Evolutionary conservation across 2,888 invertebrate species (phyloP), one percentile per base, ranked within the genome.

Genomic region (Microctonus aethiopoides): DNA sequence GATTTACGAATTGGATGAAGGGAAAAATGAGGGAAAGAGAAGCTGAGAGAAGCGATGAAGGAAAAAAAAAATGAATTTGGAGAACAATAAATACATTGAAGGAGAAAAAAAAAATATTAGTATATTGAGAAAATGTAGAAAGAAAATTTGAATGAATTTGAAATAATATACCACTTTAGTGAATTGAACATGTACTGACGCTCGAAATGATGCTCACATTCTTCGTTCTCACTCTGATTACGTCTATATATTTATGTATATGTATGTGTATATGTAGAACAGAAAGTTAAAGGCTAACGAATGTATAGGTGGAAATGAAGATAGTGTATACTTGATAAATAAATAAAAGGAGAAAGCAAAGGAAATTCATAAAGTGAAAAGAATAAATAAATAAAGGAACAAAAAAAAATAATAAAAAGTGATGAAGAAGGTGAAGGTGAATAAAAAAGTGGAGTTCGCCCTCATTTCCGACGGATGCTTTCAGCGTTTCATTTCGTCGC

Each of bases 381-480:
- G 32, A 29, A 57, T 29, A 7, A 29, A 57, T 22, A 41, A 41
- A 22, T 39, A 34, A 22, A 22, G 13, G 13, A 39, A 36, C 6
- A 24, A 11, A 20, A 24, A 0, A 6, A 62, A 39, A 26, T 16
- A 7, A 16, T 41, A 41, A 29, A 29, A 57, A 34, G n/a, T 32
- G 6, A 57, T 29, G 20, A 56, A 26, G 16, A 57, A 57, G 34
- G 3, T 34, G 57, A 34, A 57, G 57, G 32, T 34, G 32, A 57
- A 32, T n/a, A n/a, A 57, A 13, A 20, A 16, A 32, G 32, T 29
- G n/a, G 57, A 32, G 13, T n/a, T 2, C 10, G 34, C 26, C 13
- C 32, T 57, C 34, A 57, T 32, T 57, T 57, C 57, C 57, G 57
- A n/a, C 57, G 57, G 57, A 57, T 57, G 32, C 57, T 57, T 34